phyloP scores from a whole-genome alignment of 2,113 vertebrate species.

The Xyliphius kryptos region DNA sequence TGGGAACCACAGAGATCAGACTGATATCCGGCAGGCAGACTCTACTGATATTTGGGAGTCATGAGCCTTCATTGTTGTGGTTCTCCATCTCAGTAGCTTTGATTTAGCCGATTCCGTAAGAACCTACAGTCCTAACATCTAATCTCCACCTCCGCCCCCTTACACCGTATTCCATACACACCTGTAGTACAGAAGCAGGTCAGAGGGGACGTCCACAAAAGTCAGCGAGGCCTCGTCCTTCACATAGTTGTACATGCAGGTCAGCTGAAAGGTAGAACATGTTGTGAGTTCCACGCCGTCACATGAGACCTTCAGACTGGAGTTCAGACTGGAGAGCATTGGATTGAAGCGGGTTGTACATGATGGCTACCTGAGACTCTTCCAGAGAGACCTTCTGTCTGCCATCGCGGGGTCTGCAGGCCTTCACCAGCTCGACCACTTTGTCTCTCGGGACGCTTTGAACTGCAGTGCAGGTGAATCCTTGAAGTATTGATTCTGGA shows the following conservation, averaged over 20 bases:
- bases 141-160: too few relatives aligned
- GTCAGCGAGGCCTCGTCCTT: conserved; percentile 21
- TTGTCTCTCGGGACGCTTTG: neutral
- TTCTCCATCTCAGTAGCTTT: too few relatives aligned
- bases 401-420: conserved; percentile 34
- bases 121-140: too few relatives aligned
- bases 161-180: conserved; percentile 32
- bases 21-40: too few relatives aligned
- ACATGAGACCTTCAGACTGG: too few relatives aligned
- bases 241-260: conserved; percentile 58
- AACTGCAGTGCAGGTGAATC: conserved; percentile 50
- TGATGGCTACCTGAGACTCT: conserved; percentile 35
- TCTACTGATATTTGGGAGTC: too few relatives aligned
- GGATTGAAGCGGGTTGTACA: too few relatives aligned
- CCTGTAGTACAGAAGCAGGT: conserved; percentile 58
- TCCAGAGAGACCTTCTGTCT: conserved; percentile 42
- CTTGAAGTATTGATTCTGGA: conserved; percentile 51
- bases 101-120: too few relatives aligned
- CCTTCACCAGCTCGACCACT: conserved; percentile 34
- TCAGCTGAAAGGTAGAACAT: conserved; percentile 47
- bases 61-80: too few relatives aligned
- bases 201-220: conserved; percentile 55
- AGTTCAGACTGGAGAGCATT: too few relatives aligned
- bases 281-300: neutral
- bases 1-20: too few relatives aligned